These are phyloP conservation scores for Naja naja DNA, from an alignment of 2,113 vertebrate genomes.

Conservation along the genomic window DNA sequence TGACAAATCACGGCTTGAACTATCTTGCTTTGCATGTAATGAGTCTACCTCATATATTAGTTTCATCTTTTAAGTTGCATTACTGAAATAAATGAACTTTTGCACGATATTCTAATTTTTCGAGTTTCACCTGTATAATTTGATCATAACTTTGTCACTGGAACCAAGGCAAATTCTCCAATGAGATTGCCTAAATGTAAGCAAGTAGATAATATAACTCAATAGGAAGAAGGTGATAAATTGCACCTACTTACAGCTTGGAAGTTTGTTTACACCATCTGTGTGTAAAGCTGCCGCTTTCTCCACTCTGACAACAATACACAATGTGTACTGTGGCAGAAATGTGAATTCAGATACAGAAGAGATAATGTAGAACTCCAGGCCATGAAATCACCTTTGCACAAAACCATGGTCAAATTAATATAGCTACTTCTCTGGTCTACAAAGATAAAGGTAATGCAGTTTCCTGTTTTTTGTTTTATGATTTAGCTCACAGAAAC, in stretches of 20 bases:
- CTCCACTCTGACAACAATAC: not conserved
- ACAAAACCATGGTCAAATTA: constrained; percentile 48
- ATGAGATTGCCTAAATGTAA: not conserved
- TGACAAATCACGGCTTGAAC: no score
- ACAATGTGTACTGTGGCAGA: not conserved
- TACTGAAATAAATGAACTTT: no score
- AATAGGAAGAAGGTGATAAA: constrained; percentile 49
- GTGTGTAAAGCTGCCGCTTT: constrained; percentile 24
- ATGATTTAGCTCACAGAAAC: constrained; percentile 45
- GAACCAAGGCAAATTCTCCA: not conserved
- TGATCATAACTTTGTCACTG: not conserved
- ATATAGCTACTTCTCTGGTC: constrained; percentile 33
- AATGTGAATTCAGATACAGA: not conserved
- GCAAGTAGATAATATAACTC: constrained; percentile 18
- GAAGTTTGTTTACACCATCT: constrained; percentile 44
- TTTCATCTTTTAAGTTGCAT: no score
- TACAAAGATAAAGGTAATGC: constrained; percentile 47
- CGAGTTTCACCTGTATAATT: no score
- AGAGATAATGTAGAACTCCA: not conserved
- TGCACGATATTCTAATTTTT: no score
- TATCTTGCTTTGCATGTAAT: no score
- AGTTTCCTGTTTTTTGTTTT: constrained; percentile 29
- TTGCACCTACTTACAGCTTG: constrained; percentile 42
- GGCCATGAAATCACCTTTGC: not conserved
- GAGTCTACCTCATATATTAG: no score